Percentiles rank a stretch among this genome's conserved stretches.
Evolutionary conservation across 2,888 invertebrate genomes (phyloP).

Genomic region (Priocnemis perturbator): DNA sequence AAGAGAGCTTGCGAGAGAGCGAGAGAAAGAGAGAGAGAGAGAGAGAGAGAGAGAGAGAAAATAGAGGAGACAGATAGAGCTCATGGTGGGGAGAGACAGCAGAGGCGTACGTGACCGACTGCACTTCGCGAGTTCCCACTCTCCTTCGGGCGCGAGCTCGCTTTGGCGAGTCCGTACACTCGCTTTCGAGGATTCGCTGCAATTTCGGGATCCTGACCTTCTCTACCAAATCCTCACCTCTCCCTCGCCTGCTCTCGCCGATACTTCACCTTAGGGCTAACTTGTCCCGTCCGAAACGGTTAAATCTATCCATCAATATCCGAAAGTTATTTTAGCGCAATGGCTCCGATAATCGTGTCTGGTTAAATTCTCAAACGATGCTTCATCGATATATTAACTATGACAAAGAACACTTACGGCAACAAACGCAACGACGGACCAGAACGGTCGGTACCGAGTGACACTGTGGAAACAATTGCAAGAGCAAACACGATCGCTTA

Average conservation of each 20-base stretch:
- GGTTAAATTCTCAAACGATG: too few species aligned
- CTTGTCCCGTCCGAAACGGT: too few species aligned
- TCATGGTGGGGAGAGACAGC: constrained; percentile 29
- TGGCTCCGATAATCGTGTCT: too few species aligned
- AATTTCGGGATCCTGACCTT: constrained; percentile 57
- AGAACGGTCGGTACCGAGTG: too few species aligned
- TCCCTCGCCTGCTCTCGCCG: constrained; percentile 6
- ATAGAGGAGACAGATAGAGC: constrained; percentile 9
- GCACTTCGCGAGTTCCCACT: constrained; percentile 61
- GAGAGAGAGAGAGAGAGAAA: constrained; percentile 32
- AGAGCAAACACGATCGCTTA: too few species aligned
- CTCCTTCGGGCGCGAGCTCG: constrained; percentile 17
- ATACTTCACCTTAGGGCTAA: neutral
- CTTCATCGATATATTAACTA: too few species aligned
- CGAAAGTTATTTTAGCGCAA: too few species aligned
- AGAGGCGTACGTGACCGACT: constrained; percentile 75
- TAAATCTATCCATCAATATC: too few species aligned
- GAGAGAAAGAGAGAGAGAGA: constrained; percentile 33
- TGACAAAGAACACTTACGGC: too few species aligned
- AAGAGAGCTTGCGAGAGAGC: constrained; percentile 16
- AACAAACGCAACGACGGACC: too few species aligned
- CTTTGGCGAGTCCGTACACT: constrained; percentile 23
- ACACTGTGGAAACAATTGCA: too few species aligned
- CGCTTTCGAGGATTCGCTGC: constrained; percentile 38
- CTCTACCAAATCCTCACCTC: constrained; percentile 30